Base-by-base conservation (phyloP, 2,113 vertebrate species). In the Cephalopholis sonnerati region DNA sequence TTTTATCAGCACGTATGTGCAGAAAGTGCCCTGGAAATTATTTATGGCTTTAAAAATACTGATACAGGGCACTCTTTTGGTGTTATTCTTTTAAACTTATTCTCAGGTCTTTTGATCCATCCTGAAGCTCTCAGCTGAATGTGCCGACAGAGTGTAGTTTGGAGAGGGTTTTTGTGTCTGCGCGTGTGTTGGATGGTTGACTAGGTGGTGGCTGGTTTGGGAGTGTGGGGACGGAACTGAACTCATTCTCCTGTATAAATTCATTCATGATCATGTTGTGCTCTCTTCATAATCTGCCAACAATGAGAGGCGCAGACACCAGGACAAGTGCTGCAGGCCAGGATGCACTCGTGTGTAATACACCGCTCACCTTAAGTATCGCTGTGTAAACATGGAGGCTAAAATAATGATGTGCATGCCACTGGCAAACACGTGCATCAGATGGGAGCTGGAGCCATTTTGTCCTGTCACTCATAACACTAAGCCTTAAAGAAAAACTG, bases 31-130 rank as follows among this genome's bases (percentile, higher is more conserved):
- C 58, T 58, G 73, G 81, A 89, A 94, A 94, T 93, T 90, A 92
- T 92, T 93, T 90, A 94, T 94, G 87, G 75, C 66, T 87, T 93
- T 92, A 93, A 93, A 93, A 90, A 93, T 89, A 92, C 87, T 84
- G 89, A 84, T 90, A 87, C 70, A 84, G 87, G 85, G 86, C 87
- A 79, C 79, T 74, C 53, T 55, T 88, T 86, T 84, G 78, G 80
- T 81, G 79, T 87, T 88, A 76, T 90, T 87, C 86, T 91, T 88
- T 88, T 68, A 86, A 88, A 89, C 70, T 71, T 81, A 83, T 88
- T 90, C 90, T 82, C 53, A 72, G 77, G 50, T 68, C 74, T 89
- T 89, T 89, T 91, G 82, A 87, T 83, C 76, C 44, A 77, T 82
- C 65, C 67, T 29, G 74, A 27, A 85, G 77, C 92, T 89, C 66